Evolutionary conservation across 2,888 invertebrate species (phyloP).

Genomic region (Euproctis similis): DNA sequence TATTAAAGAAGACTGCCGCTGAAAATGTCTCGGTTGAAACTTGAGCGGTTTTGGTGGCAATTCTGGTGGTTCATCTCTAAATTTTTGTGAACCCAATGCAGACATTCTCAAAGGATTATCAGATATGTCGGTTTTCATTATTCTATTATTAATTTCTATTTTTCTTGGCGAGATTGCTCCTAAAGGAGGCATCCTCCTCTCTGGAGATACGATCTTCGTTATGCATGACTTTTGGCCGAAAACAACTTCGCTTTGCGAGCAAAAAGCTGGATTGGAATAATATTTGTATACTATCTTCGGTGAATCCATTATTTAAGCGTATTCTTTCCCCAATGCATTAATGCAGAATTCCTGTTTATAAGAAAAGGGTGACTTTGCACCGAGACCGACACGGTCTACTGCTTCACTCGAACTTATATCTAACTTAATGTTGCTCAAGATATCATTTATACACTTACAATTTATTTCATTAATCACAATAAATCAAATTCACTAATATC

Average conservation of each 20-base stretch:
- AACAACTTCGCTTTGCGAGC: slow-evolving; percentile 82
- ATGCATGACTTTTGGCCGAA: slow-evolving; percentile 59
- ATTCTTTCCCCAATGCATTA: slow-evolving; percentile 34
- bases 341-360: slow-evolving; percentile 35
- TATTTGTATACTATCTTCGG: slow-evolving; percentile 77
- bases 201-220: slow-evolving; percentile 44
- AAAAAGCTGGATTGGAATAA: slow-evolving; percentile 88
- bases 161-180: slow-evolving; percentile 68
- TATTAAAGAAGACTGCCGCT: slow-evolving; percentile 62
- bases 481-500: no score
- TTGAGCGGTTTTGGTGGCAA: slow-evolving; percentile 62
- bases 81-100: slow-evolving; percentile 35
- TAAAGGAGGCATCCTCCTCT: slow-evolving; percentile 55
- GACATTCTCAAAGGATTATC: slow-evolving; percentile 64
- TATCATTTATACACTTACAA: not conserved
- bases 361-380: slow-evolving; percentile 37
- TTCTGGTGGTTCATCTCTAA: slow-evolving; percentile 57
- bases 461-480: not conserved
- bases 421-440: not conserved
- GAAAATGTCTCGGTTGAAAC: slow-evolving; percentile 51
- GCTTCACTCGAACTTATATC: slow-evolving; percentile 5
- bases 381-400: slow-evolving; percentile 33
- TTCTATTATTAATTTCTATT: slow-evolving; percentile 48
- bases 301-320: slow-evolving; percentile 62
- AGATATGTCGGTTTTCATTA: slow-evolving; percentile 63